phyloP scores from a whole-genome alignment of 1,140 invertebrate species.

The Plutomurus gul region DNA sequence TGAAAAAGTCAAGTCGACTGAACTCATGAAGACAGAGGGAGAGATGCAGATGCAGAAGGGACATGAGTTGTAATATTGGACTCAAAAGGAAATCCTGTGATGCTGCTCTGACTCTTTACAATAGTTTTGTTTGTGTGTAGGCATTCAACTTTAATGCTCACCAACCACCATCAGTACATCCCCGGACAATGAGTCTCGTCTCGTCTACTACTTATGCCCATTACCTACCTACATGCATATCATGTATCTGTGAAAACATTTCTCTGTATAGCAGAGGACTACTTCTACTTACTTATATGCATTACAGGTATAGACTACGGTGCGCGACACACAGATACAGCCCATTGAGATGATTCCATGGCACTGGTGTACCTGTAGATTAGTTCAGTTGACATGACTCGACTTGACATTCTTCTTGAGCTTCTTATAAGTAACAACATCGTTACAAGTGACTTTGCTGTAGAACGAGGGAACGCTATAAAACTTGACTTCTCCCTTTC shows the following conservation, averaged over 20 bases:
- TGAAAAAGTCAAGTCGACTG: too few species aligned
- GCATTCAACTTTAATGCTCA: neutral
- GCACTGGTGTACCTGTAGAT: neutral
- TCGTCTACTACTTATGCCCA: too few species aligned
- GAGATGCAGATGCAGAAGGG: neutral
- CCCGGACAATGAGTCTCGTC: too few species aligned
- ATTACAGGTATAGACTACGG: too few species aligned
- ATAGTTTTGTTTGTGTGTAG: neutral
- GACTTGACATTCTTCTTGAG: neutral
- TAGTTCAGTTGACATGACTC: neutral
- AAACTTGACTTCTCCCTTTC: neutral
- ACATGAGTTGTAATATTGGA: neutral
- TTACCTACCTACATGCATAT: too few species aligned
- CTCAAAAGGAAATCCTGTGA: constrained; percentile 1
- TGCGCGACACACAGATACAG: too few species aligned
- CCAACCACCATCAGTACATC: too few species aligned
- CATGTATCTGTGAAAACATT: too few species aligned
- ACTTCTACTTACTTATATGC: too few species aligned
- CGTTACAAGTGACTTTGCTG: neutral
- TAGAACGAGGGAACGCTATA: neutral
- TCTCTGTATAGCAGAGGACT: too few species aligned
- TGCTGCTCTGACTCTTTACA: neutral
- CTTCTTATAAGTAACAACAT: neutral
- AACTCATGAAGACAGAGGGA: neutral
- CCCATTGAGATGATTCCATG: too few species aligned